Conservation (phyloP, 2,797 vertebrate genomes). For the Hybognathus amarus region DNA sequence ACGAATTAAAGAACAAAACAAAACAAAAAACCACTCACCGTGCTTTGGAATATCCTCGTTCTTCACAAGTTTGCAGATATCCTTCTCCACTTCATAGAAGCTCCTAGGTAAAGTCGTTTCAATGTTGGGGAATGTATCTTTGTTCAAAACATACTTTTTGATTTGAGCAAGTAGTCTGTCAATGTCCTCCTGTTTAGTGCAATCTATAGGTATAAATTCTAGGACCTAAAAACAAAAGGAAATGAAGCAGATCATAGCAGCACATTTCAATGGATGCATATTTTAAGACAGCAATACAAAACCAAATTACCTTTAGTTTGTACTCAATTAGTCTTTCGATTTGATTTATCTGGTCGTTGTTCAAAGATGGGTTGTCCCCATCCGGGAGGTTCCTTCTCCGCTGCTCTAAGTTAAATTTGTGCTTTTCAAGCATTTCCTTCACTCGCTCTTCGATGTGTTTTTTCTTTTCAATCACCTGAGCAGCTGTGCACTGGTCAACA, state of each 20-base stretch:
- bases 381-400: slow-evolving; percentile 71
- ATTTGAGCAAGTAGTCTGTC: slow-evolving; percentile 62
- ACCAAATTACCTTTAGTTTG: slow-evolving; percentile 65
- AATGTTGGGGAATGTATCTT: slow-evolving; percentile 68
- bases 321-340: slow-evolving; percentile 71
- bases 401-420: slow-evolving; percentile 66
- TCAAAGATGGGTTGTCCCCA: slow-evolving; percentile 64
- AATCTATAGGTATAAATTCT: slow-evolving; percentile 66
- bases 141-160: slow-evolving; percentile 66
- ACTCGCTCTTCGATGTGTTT: slow-evolving; percentile 70
- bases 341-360: slow-evolving; percentile 71
- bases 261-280: background rate
- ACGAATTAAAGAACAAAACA: background rate
- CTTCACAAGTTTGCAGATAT: slow-evolving; percentile 62
- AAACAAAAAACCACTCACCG: slow-evolving; percentile 63
- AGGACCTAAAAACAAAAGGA: slow-evolving; percentile 61
- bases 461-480: slow-evolving; percentile 73
- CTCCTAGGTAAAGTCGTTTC: slow-evolving; percentile 70
- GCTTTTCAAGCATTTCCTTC: slow-evolving; percentile 64
- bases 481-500: slow-evolving; percentile 69
- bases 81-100: slow-evolving; percentile 73
- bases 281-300: background rate
- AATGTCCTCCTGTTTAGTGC: slow-evolving; percentile 67
- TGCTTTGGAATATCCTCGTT: slow-evolving; percentile 67
- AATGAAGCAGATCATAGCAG: background rate